Evolutionary conservation across 92 coral and sea anemone genomes (phyloP), one percentile per base, ranked within the genome.

Genomic region (Actinostola sp.): DNA sequence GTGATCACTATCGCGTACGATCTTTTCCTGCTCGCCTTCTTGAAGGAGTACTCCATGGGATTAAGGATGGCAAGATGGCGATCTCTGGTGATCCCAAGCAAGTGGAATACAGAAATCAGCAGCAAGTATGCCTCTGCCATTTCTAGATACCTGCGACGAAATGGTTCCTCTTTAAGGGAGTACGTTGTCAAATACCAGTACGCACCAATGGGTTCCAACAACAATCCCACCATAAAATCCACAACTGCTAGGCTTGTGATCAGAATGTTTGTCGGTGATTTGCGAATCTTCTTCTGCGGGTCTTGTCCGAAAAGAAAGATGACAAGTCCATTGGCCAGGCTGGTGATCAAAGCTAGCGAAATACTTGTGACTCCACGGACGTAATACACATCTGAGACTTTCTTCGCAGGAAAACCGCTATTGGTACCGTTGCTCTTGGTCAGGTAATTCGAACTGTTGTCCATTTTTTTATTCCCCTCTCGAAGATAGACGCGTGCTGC

Each of bases 241-340:
- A 83, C 86, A 12, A 79, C 43, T 3, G 89, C 89, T 44, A 88
- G 67, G 63, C 89, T 88, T 0, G 92, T 82, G 11, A 88, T 71
- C 26, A 88, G 74, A 35, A 88, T 51, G 33, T 77, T 78, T 26
- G 88, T 58, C 1, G 86, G 89, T 3, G 92, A 88, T 15, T 73
- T 51, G 29, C 92, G 92, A 36, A 88, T 75, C 62, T 66, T 42
- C 43, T 64, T 63, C 41, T 78, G 62, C 2, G 92, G 92, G 54
- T 88, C 92, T 31, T 62, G 69, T 12, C 65, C 16, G 48, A 88
- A 79, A 29, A 88, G 65, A 8, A 67, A 68, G 16, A 88, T 43
- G 33, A 88, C 92, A 12, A 88, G 73, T 3, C 93, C 92, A 23
- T 88, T 88, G 9, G 87, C 82, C 33, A 85, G 21, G 20, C 89